These are phyloP conservation scores for Regulus satrapa DNA, from an alignment of 2,113 vertebrate species.

Conservation along the genomic window DNA sequence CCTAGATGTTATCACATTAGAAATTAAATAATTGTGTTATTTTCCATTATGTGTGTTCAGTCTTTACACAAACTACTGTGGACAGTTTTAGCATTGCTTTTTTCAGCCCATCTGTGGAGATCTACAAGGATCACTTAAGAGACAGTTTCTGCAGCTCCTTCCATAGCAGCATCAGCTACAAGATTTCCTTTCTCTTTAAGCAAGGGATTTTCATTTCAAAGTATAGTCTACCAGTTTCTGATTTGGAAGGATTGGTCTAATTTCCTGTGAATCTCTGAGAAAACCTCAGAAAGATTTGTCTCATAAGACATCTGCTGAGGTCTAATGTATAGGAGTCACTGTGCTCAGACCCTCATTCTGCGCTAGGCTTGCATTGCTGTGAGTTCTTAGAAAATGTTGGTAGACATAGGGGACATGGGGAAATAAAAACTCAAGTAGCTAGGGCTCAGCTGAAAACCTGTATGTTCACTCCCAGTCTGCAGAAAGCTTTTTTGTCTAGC, in stretches of 20 bases:
- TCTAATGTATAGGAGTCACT: background rate
- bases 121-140: background rate
- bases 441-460: background rate
- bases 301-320: background rate
- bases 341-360: background rate
- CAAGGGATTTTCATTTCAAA: background rate
- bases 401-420: background rate
- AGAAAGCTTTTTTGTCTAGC: background rate
- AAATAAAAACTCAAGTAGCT: background rate
- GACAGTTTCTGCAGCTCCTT: background rate
- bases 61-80: background rate
- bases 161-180: background rate
- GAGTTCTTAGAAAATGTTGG: background rate
- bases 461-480: background rate
- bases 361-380: rapidly evolving
- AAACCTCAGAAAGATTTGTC: background rate
- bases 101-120: background rate
- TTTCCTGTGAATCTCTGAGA: background rate
- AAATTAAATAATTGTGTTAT: no score
- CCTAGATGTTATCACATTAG: background rate
- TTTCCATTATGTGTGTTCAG: background rate
- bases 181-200: background rate
- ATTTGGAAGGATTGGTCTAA: background rate
- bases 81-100: background rate
- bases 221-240: background rate